These are phyloP conservation scores for Pteromalus puparum DNA, from an alignment of 1,140 invertebrate species.

Conservation along the genomic window DNA sequence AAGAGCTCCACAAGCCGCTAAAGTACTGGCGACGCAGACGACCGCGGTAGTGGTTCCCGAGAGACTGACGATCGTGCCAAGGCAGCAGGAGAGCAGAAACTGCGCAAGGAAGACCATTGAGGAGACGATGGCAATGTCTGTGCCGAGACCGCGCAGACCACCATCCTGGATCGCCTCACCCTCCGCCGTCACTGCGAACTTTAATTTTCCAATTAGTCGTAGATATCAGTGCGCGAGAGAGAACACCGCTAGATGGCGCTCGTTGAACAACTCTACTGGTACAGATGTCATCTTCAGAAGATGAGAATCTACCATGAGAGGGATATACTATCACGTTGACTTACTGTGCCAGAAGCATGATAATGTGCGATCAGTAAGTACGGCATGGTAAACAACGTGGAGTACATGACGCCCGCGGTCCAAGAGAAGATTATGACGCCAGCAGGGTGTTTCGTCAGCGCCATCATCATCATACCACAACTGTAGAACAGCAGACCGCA, in stretches of 20 bases:
- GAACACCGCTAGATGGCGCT: too few species aligned
- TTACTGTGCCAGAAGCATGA: slow-evolving; percentile 81
- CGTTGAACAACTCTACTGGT: too few species aligned
- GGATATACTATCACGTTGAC: neutral
- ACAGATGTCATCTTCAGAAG: too few species aligned
- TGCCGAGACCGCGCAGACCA: slow-evolving; percentile 89
- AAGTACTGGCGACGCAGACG: slow-evolving; percentile 85
- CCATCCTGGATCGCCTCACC: slow-evolving; percentile 73
- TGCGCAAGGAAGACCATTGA: slow-evolving; percentile 97
- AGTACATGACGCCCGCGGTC: slow-evolving; percentile 97
- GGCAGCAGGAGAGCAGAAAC: slow-evolving; percentile 89
- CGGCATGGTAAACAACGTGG: slow-evolving; percentile 97
- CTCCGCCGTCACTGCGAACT: slow-evolving; percentile 81
- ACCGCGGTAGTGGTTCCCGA: slow-evolving; percentile 93
- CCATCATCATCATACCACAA: slow-evolving; percentile 92
- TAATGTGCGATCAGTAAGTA: slow-evolving; percentile 95
- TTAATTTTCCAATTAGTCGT: slow-evolving; percentile 3
- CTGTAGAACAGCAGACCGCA: slow-evolving; percentile 94
- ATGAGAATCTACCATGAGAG: too few species aligned
- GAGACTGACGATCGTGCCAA: slow-evolving; percentile 88
- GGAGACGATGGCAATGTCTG: slow-evolving; percentile 94
- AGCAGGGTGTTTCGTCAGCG: slow-evolving; percentile 82
- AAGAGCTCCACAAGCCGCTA: slow-evolving; percentile 89
- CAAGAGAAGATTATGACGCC: slow-evolving; percentile 93
- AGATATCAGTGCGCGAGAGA: neutral